A percentile compares a stretch with the other conserved stretches of the same genome.
Evolutionary conservation across 2,888 invertebrate genomes (phyloP).

Genomic region (Malthinus seriepunctatus): DNA sequence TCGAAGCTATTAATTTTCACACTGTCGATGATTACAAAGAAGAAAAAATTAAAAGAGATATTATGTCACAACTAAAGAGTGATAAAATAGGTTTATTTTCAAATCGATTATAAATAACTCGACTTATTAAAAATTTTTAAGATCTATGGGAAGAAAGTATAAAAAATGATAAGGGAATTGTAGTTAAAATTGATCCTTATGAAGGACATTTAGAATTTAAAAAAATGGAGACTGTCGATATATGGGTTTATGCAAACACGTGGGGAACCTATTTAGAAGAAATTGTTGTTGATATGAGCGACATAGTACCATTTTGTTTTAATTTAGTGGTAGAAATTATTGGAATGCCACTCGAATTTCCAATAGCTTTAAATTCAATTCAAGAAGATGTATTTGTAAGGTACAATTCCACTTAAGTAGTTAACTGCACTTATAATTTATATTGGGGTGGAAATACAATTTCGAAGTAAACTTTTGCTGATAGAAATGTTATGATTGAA

Average conservation of each 20-base stretch:
- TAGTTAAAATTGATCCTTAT: slow-evolving; percentile 43
- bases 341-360: slow-evolving; percentile 51
- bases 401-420: no score
- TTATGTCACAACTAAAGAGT: slow-evolving; percentile 31
- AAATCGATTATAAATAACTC: neutral
- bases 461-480: no score
- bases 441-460: neutral
- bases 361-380: slow-evolving; percentile 45
- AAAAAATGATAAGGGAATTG: slow-evolving; percentile 44
- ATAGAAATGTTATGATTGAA: no score
- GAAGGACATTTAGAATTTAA: slow-evolving; percentile 38
- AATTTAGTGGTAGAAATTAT: slow-evolving; percentile 49
- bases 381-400: slow-evolving; percentile 43
- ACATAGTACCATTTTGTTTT: slow-evolving; percentile 48
- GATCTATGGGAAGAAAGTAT: slow-evolving; percentile 44
- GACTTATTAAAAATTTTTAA: slow-evolving; percentile 10
- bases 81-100: slow-evolving; percentile 30
- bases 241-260: slow-evolving; percentile 54
- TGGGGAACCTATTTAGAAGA: slow-evolving; percentile 56
- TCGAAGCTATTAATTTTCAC: slow-evolving; percentile 44
- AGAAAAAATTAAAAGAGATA: slow-evolving; percentile 20
- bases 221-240: slow-evolving; percentile 42
- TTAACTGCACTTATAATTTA: neutral
- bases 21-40: slow-evolving; percentile 27
- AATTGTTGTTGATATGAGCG: slow-evolving; percentile 49